Conservation (phyloP, 1,140 invertebrate genomes). For the Anagrus nilaparvatae region DNA sequence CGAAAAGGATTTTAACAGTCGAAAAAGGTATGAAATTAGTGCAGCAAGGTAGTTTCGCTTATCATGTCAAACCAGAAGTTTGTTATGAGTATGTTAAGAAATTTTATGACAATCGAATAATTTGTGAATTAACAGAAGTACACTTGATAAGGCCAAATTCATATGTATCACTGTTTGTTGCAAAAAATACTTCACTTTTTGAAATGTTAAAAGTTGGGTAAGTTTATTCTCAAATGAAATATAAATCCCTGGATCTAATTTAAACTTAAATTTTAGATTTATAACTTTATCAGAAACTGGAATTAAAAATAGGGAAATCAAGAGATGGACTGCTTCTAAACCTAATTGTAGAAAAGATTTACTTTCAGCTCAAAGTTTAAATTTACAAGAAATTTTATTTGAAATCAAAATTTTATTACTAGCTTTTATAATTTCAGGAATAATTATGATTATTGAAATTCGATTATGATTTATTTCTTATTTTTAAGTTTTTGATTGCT, state of each 20-base stretch:
- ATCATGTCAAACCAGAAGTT: conserved; percentile 16
- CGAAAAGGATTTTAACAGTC: conserved; percentile 4
- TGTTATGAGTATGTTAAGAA: conserved; percentile 16
- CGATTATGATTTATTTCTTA: too few relatives aligned
- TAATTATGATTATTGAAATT: too few relatives aligned
- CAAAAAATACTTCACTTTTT: conserved; percentile 14
- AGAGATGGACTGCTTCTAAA: too few relatives aligned
- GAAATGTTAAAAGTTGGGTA: conserved; percentile 18
- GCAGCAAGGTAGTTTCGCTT: conserved; percentile 13
- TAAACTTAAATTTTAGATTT: neutral
- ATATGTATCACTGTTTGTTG: conserved; percentile 12
- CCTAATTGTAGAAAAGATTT: too few relatives aligned
- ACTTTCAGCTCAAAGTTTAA: too few relatives aligned
- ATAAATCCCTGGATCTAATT: neutral
- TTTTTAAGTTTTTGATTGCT: too few relatives aligned
- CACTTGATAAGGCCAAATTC: conserved; percentile 3
- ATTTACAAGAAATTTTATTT: too few relatives aligned
- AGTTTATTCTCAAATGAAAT: conserved; percentile 9
- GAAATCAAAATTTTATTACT: too few relatives aligned
- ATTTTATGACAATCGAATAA: conserved; percentile 16
- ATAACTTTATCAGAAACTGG: conserved; percentile 1
- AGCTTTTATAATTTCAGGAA: too few relatives aligned
- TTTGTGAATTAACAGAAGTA: conserved; percentile 19
- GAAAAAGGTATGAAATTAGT: conserved; percentile 15
- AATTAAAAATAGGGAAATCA: neutral